Base-by-base conservation (phyloP, 2,797 vertebrate species). In the Diplodus puntazzo region DNA sequence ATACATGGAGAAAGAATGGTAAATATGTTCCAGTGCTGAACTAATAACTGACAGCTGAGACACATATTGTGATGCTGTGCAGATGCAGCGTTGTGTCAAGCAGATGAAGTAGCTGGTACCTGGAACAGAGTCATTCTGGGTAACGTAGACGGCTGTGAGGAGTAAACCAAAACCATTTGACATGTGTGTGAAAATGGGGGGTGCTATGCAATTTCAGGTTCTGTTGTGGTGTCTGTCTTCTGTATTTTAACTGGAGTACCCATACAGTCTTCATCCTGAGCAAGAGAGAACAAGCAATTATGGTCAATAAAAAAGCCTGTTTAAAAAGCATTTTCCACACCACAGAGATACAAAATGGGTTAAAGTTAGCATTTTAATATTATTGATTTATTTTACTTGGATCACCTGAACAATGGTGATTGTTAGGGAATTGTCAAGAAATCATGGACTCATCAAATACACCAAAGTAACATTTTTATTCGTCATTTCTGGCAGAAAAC, bases 191-290 rank as follows among this genome's bases (percentile, higher is more conserved):
- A 27, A 58, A 14, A 23, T 48, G 18, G 12, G 16, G 3, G 39
- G 13, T 72, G 42, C 79, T 90, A 90, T 2, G 57, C 54, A 61
- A 78, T 61, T 53, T 88, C 79, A 4, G 79, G 81, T 21, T 85
- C 89, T 2, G 14, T 77, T 7, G 80, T 46, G 16, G 3, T 17
- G 23, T 91, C 87, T 2, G 88, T 92, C 88, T 85, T 92, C 81
- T 86, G 84, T 50, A 93, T 50, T 85, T 94, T 94, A 11, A 90
- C 87, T 20, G 92, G 93, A 67, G 93, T 94, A 0, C 89, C 91
- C 20, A 11, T 23, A 52, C 75, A 87, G 67, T 92, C 91, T n/a
- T 91, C 88, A 65, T 73, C 88, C 91, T 94, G 76, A 52, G 4
- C 5, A 65, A 58, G 11, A 83, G 23, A 80, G 3, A 11, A 84